A percentile compares a stretch with the other conserved stretches of the same genome.
These are phyloP conservation scores for Zelostemma sp. DNA, from an alignment of 1,140 invertebrate species.

Conservation along the genomic window DNA sequence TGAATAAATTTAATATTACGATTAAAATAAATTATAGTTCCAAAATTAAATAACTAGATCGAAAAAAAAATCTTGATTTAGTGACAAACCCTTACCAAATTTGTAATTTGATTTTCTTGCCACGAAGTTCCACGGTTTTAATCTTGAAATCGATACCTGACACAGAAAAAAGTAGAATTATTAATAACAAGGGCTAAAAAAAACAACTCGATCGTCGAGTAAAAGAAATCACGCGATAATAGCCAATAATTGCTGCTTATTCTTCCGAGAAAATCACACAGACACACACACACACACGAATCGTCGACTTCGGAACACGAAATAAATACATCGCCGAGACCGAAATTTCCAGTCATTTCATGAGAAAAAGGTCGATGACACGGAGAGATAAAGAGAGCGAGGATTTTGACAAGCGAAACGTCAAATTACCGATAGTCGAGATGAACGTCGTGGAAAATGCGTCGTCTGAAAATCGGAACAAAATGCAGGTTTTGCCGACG, in stretches of 20 bases:
- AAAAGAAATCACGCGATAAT: no score
- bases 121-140: no score
- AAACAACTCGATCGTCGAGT: no score
- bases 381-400: no score
- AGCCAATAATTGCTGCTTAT: not conserved
- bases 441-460: constrained; percentile 99
- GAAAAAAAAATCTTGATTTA: no score
- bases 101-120: no score
- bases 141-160: no score
- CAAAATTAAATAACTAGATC: constrained; percentile 5
- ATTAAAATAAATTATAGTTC: constrained; percentile 7
- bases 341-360: not conserved
- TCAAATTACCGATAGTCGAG: constrained; percentile 91
- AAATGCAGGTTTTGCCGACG: constrained; percentile 98
- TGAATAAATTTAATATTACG: constrained; percentile 11
- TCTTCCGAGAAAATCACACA: no score
- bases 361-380: not conserved
- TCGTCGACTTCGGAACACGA: constrained; percentile 12
- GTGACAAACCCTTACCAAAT: no score
- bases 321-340: not conserved
- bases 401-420: no score
- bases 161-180: not conserved
- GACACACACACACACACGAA: not conserved
- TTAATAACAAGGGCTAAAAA: no score
- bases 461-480: constrained; percentile 98